phyloP scores from a whole-genome alignment of 2,797 vertebrate species.

The Benthosema pterotum region DNA sequence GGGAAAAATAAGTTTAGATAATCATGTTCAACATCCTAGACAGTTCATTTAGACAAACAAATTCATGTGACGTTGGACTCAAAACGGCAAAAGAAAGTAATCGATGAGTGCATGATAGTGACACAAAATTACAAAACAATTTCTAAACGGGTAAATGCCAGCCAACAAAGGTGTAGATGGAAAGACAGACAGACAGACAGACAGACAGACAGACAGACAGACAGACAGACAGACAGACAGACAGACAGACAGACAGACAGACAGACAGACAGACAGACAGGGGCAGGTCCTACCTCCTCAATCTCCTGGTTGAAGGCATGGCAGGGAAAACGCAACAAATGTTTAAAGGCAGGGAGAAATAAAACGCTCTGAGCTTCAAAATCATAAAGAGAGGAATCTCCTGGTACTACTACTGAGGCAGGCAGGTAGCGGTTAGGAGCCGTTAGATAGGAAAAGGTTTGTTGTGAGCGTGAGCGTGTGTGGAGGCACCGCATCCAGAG shows the following conservation, averaged over 20 bases:
- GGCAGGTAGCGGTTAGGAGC: too few relatives aligned
- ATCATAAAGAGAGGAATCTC: slow-evolving; percentile 63
- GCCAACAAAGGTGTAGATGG: neutral
- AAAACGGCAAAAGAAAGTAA: neutral
- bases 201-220: too few relatives aligned
- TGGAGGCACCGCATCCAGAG: too few relatives aligned
- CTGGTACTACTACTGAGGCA: too few relatives aligned
- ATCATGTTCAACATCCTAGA: too few relatives aligned
- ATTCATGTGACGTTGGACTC: slow-evolving; percentile 29
- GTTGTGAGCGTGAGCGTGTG: too few relatives aligned
- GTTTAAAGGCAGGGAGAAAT: slow-evolving; percentile 74
- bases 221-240: slow-evolving; percentile 19
- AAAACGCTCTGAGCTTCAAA: slow-evolving; percentile 70
- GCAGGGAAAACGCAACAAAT: slow-evolving; percentile 88
- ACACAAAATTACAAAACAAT: too few relatives aligned
- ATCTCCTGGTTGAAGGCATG: slow-evolving; percentile 96
- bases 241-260: slow-evolving; percentile 16
- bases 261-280: slow-evolving; percentile 31
- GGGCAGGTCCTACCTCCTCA: slow-evolving; percentile 94
- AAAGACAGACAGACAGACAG: slow-evolving; percentile 23
- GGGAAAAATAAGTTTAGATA: too few relatives aligned
- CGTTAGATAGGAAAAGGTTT: too few relatives aligned
- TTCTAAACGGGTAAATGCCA: too few relatives aligned
- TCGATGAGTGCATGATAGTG: too few relatives aligned
- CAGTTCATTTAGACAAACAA: neutral